These are phyloP conservation scores for Orchestes rusci DNA, from an alignment of 2,888 invertebrate species.

Conservation along the genomic window DNA sequence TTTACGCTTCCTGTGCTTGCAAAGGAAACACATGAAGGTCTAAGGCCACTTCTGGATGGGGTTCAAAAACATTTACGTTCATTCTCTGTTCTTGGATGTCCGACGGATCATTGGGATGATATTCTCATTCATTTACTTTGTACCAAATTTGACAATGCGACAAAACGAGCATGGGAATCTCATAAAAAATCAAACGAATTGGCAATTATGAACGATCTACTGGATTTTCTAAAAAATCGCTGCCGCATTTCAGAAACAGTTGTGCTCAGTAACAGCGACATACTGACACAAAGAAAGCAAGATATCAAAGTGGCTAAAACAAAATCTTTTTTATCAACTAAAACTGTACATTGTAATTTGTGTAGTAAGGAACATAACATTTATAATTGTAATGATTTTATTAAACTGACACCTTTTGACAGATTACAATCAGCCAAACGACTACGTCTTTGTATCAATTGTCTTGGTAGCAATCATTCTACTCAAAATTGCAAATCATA, in stretches of 20 bases:
- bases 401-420: conserved; percentile 5
- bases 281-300: neutral
- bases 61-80: conserved; percentile 11
- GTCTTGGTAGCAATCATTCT: conserved; percentile 9
- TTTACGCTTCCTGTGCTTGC: conserved; percentile 12
- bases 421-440: conserved; percentile 10
- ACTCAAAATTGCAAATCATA: conserved; percentile 16
- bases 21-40: conserved; percentile 12
- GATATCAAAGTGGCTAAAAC: neutral
- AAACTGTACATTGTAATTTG: neutral
- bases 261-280: neutral
- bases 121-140: conserved; percentile 13
- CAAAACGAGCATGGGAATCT: conserved; percentile 10
- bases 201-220: conserved; percentile 7
- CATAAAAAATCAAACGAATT: neutral
- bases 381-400: conserved; percentile 12
- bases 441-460: conserved; percentile 15
- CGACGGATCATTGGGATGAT: conserved; percentile 16
- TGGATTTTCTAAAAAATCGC: conserved; percentile 11
- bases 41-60: conserved; percentile 12
- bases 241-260: conserved; percentile 11
- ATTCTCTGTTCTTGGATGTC: conserved; percentile 8
- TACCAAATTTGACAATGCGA: conserved; percentile 9
- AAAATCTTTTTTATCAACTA: conserved; percentile 2
- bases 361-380: conserved; percentile 9